These are phyloP conservation scores for Papilio polytes DNA, from an alignment of 1,140 invertebrate genomes.

Conservation along the genomic window DNA sequence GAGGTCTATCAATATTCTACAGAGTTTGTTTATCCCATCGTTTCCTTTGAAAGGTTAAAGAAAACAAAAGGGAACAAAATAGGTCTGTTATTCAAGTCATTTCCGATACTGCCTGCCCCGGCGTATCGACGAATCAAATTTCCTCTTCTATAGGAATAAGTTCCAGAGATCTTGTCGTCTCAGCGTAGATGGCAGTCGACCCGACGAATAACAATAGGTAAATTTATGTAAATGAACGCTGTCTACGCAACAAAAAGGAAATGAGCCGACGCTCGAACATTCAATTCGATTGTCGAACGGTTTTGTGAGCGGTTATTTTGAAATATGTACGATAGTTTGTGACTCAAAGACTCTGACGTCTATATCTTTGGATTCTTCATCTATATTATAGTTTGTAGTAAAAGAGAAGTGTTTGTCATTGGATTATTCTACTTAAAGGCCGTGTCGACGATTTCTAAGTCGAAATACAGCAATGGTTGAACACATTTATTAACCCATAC, in stretches of 20 bases:
- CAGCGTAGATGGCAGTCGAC: conserved; percentile 60
- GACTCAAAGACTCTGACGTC: conserved; percentile 41
- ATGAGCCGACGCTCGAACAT: conserved; percentile 60
- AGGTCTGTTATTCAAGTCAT: conserved; percentile 80
- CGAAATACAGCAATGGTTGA: not conserved
- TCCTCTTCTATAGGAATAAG: conserved; percentile 73
- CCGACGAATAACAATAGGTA: conserved; percentile 79
- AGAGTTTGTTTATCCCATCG: conserved; percentile 68
- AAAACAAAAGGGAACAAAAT: conserved; percentile 76
- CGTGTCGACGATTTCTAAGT: conserved; percentile 13
- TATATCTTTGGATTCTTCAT: conserved; percentile 22
- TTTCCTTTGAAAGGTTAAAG: conserved; percentile 69
- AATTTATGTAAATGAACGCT: conserved; percentile 80
- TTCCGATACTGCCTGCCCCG: conserved; percentile 76
- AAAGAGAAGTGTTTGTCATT: conserved; percentile 1
- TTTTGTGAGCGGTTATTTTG: conserved; percentile 55
- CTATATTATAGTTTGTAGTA: conserved; percentile 6
- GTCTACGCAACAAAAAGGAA: conserved; percentile 78
- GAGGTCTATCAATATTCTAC: conserved; percentile 66
- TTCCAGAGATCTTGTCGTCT: conserved; percentile 66
- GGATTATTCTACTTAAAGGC: conserved; percentile 11
- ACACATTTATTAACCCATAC: not conserved
- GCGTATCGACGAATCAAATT: conserved; percentile 77
- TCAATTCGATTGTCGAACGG: conserved; percentile 56
- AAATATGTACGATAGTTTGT: conserved; percentile 49